These are phyloP conservation scores for Micromesistius poutassou DNA, from an alignment of 2,797 vertebrate genomes.

Conservation along the genomic window DNA sequence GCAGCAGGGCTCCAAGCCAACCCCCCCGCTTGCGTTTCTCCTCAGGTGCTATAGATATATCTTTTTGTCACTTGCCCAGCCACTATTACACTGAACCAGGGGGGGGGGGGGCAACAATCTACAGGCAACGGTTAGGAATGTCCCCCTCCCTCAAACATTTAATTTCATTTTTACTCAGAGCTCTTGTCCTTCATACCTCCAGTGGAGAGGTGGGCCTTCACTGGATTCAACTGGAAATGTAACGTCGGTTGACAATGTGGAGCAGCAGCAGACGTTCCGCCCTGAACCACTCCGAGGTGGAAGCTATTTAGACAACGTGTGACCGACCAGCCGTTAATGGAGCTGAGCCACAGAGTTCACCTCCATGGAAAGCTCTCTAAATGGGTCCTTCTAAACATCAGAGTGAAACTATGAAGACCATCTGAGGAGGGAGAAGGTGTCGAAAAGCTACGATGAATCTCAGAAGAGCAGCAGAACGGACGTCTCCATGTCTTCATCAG, in stretches of 20 bases:
- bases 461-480: not conserved
- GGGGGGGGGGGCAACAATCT: slow-evolving; percentile 16
- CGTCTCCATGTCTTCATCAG: not conserved
- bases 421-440: not conserved
- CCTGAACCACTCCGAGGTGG: not conserved
- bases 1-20: slow-evolving; percentile 52
- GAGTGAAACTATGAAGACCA: not conserved
- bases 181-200: slow-evolving; percentile 71
- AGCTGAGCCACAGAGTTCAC: not conserved
- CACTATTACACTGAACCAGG: slow-evolving; percentile 59
- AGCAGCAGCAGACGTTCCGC: slow-evolving; percentile 4
- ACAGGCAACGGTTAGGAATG: slow-evolving; percentile 48
- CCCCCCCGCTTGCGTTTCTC: slow-evolving; percentile 42
- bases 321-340: not conserved
- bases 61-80: slow-evolving; percentile 63
- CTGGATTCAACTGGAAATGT: slow-evolving; percentile 21
- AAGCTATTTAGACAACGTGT: slow-evolving; percentile 30
- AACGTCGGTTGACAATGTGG: slow-evolving; percentile 19
- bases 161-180: slow-evolving; percentile 62
- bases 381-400: not conserved
- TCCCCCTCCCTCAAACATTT: slow-evolving; percentile 46
- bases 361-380: not conserved
- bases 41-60: slow-evolving; percentile 63
- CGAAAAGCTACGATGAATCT: not conserved
- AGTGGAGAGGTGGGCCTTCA: slow-evolving; percentile 35